Evolutionary conservation across 1,140 invertebrate species (phyloP).

Genomic region (Microplitis mediator): DNA sequence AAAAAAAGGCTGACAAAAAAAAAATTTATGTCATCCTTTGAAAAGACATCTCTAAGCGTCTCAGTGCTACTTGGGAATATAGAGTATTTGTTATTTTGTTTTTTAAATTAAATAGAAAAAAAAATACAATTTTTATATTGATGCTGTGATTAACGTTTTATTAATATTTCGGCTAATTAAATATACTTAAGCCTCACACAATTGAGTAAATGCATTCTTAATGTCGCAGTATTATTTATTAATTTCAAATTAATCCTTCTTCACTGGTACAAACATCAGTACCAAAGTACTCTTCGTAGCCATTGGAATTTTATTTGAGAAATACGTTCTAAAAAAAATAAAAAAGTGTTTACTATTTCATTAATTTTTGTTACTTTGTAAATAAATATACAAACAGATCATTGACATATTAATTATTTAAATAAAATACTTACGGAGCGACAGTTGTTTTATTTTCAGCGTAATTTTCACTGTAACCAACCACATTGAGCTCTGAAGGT

Average conservation of each 20-base stretch:
- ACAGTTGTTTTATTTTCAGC: constrained; percentile 44
- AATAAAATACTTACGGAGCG: constrained; percentile 54
- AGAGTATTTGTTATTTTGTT: too few species aligned
- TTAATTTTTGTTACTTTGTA: background rate
- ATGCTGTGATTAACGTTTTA: too few species aligned
- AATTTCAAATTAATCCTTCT: constrained; percentile 29
- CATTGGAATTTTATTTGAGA: constrained; percentile 45
- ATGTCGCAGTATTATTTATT: background rate
- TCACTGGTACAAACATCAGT: constrained; percentile 48
- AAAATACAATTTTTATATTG: too few species aligned
- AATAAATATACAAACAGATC: background rate
- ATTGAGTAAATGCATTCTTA: too few species aligned
- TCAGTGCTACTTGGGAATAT: background rate
- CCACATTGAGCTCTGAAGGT: constrained; percentile 65
- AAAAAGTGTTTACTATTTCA: background rate
- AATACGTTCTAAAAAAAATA: constrained; percentile 40
- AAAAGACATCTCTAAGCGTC: background rate
- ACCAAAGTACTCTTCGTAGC: constrained; percentile 51
- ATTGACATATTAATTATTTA: background rate
- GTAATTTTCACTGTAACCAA: constrained; percentile 65
- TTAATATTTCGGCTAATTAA: too few species aligned
- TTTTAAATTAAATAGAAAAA: too few species aligned
- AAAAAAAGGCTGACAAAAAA: too few species aligned
- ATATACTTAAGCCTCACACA: too few species aligned
- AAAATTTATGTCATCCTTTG: background rate